These are phyloP conservation scores for Styela plicata DNA, from an alignment of 23 tunicate genomes.

Conservation along the genomic window DNA sequence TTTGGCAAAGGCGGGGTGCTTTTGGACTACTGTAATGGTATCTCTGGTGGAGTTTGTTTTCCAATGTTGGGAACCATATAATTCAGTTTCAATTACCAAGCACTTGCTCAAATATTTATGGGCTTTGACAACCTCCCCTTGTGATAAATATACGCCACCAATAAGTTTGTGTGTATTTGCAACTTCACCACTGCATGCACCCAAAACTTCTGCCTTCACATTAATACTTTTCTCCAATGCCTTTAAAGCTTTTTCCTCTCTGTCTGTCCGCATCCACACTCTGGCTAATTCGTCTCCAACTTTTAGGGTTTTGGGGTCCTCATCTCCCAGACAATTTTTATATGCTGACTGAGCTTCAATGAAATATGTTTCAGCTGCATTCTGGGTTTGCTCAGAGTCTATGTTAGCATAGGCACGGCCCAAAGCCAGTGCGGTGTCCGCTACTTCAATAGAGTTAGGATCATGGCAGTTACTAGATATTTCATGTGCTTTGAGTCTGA, in stretches of 20 bases:
- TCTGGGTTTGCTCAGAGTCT: slow-evolving; percentile 14
- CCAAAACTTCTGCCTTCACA: slow-evolving; percentile 5
- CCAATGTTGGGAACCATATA: slow-evolving; percentile 18
- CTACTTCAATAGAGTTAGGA: not conserved
- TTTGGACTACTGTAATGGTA: not conserved
- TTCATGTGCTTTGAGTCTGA: slow-evolving; percentile 7
- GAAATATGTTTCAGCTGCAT: slow-evolving; percentile 17
- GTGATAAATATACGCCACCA: slow-evolving; percentile 12
- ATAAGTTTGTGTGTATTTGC: slow-evolving; percentile 15
- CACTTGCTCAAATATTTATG: not conserved
- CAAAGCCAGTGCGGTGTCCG: slow-evolving; percentile 13
- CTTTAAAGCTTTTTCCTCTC: slow-evolving; percentile 12
- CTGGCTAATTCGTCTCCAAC: slow-evolving; percentile 2
- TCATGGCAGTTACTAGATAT: slow-evolving; percentile 2
- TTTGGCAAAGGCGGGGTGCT: not conserved
- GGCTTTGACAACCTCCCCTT: slow-evolving; percentile 4
- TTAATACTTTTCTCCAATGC: not conserved
- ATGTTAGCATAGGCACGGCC: slow-evolving; percentile 13
- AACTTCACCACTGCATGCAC: slow-evolving; percentile 15
- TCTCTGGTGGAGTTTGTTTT: slow-evolving; percentile 14
- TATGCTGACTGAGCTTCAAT: slow-evolving; percentile 9
- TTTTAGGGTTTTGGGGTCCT: slow-evolving; percentile 11
- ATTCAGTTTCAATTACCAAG: slow-evolving; percentile 5
- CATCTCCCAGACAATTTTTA: not conserved
- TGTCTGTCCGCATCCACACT: slow-evolving; percentile 18